Conservation (phyloP, 2,797 vertebrate species). For the Apogon talboti region DNA sequence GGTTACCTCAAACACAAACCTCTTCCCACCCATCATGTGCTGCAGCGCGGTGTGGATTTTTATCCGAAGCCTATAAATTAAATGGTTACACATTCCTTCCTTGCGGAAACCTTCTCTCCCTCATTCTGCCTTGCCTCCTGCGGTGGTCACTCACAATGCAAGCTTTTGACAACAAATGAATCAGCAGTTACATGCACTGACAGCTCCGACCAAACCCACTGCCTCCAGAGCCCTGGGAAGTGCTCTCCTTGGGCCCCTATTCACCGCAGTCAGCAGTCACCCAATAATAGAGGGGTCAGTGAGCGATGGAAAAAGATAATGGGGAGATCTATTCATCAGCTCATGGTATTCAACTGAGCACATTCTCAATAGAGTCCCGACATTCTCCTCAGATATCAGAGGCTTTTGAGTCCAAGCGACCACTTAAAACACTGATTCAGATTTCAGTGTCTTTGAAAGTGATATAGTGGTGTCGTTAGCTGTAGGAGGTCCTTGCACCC, state of each 20-base stretch:
- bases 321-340: constrained; percentile 77
- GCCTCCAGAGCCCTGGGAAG: constrained; percentile 75
- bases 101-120: constrained; percentile 54
- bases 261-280: constrained; percentile 80
- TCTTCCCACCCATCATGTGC: constrained; percentile 8
- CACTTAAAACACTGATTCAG: constrained; percentile 73
- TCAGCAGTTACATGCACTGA: constrained; percentile 86
- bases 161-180: constrained; percentile 85
- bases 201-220: constrained; percentile 78
- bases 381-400: constrained; percentile 74
- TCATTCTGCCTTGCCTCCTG: constrained; percentile 71
- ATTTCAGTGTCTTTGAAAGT: constrained; percentile 73
- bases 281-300: constrained; percentile 83
- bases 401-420: constrained; percentile 66
- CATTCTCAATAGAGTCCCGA: constrained; percentile 71
- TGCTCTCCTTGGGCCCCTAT: constrained; percentile 73
- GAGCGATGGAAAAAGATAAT: constrained; percentile 81
- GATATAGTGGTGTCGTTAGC: constrained; percentile 57
- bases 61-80: constrained; percentile 55
- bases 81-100: constrained; percentile 73
- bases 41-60: constrained; percentile 14
- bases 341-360: constrained; percentile 67
- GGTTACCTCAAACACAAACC: background rate
- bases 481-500: constrained; percentile 33
- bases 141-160: constrained; percentile 76